Evolutionary conservation across 1,140 invertebrate species (phyloP), one percentile per base, ranked within the genome.

Genomic region (Drosophila prosaltans): DNA sequence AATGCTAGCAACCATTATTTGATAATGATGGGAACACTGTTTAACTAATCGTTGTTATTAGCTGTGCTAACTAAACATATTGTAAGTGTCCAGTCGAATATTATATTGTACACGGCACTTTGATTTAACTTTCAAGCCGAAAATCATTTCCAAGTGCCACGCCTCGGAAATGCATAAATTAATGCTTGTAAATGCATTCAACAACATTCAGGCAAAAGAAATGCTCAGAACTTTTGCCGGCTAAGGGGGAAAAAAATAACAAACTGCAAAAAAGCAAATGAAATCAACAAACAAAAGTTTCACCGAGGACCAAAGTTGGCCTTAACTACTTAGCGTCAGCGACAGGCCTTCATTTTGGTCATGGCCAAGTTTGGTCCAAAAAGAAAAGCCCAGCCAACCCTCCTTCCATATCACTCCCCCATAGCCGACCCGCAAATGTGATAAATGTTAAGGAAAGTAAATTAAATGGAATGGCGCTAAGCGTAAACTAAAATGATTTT

Each of bases 291-390:
- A 30, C 24, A 30, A 32, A 26, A 24, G 11, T 26, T 61, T 28
- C 8, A 2, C 61, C n/a, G 28, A 28, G 24, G 40, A 60, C 32
- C 26, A 85, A 69, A 81, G 66, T 66, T 84, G 79, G 82, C 80
- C 75, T 59, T 79, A 88, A 82, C 80, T 86, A 86, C 83, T 86
- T 86, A 88, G 84, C 83, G 83, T 83, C 82, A 86, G 67, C 64
- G 66, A 65, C 83, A 88, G 83, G 48, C 80, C 65, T 60, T 9
- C 45, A 32, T 41, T 41, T 54, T 55, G 16, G 41, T 28, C 41
- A 60, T 30, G 32, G 39, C 59, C 39, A 39, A 60, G 45, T 51
- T 51, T 51, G 8, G 45, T 9, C 9, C 45, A 16, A 48, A 48
- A 48, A 48, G 8, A 10, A 21, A 21, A 30, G 28, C 4, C 16